Evolutionary conservation across 2,113 vertebrate species (phyloP), one percentile per base, ranked within the genome.

Genomic region (Toxotes chatareus): DNA sequence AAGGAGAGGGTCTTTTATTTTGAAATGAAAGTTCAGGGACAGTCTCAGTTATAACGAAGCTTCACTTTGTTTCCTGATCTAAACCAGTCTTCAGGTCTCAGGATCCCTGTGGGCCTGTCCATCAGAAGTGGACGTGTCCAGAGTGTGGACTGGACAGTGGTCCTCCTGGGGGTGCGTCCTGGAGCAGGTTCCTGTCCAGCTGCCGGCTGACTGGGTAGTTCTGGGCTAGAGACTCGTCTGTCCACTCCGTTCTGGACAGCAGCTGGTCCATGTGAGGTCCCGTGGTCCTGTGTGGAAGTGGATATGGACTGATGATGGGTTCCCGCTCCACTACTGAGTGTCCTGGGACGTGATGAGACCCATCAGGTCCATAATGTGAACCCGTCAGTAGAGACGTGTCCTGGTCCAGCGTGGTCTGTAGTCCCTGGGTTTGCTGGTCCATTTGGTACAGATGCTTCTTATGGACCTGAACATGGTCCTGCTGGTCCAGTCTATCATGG

Each of bases 211-310:
- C 5, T 0, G 76, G 32, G 72, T 82, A 89, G 82, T 80, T 88
- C 62, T 85, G 87, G 51, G 5, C 4, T 53, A 90, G 5, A 17
- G 73, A 31, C 44, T 85, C 86, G 0, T 88, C 73, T 0, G 79
- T 42, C 87, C 89, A 92, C 10, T 78, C 82, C 0, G 74, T 23
- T 21, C 91, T 49, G 71, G 87, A 56, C 49, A 92, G 68, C 23
- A 88, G 55, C 65, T 83, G 87, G 68, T 91, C 87, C 64, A 89
- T 69, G 63, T 89, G 82, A 47, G 85, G 80, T 11, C 82, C 86
- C 0, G 79, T 55, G 7, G 73, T 47, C 36, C 83, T 17, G 14
- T 79, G 79, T 19, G 78, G 73, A 6, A 82, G 44, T 21, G 78
- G 74, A 14, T 85, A 90, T 10, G 67, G 73, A 55, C 59, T 38